Percentiles rank a stretch among this genome's conserved stretches.
phyloP scores from a whole-genome alignment of 2,888 invertebrate species.

The Drosophila gaucha region DNA sequence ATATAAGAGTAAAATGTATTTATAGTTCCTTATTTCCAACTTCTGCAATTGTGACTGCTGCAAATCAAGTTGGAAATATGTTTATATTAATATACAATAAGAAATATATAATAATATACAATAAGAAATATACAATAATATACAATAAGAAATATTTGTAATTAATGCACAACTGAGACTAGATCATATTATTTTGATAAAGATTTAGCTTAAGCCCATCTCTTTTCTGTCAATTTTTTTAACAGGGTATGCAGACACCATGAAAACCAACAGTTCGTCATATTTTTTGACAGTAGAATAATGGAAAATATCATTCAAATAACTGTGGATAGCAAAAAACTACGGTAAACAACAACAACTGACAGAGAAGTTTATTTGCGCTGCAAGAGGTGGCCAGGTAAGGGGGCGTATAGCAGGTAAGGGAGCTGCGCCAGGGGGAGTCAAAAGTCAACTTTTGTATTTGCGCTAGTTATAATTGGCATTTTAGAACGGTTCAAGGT shows the following conservation, averaged over 20 bases:
- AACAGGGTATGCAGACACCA: constrained; percentile 1
- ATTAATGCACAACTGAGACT: no score
- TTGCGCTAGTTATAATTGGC: constrained; percentile 79
- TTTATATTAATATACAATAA: no score
- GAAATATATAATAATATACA: no score
- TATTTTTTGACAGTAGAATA: constrained; percentile 19
- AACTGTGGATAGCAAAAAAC: constrained; percentile 27
- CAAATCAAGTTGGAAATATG: no score
- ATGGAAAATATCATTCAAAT: constrained; percentile 57
- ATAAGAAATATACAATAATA: no score
- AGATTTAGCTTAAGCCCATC: no score
- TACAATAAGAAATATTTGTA: no score
- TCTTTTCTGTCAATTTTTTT: no score
- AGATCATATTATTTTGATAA: no score
- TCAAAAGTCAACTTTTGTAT: constrained; percentile 59
- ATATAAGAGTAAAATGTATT: no score
- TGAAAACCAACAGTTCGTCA: neutral
- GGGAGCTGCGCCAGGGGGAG: neutral
- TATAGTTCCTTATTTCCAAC: no score
- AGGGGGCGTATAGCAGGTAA: neutral
- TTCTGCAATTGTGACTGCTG: no score
- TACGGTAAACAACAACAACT: constrained; percentile 18
- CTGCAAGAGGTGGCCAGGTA: neutral
- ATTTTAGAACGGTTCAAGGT: constrained; percentile 76
- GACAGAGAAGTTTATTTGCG: constrained; percentile 23